Evolutionary conservation across 1,140 invertebrate species (phyloP), one percentile per base, ranked within the genome.

Genomic region (Drosophila orena): DNA sequence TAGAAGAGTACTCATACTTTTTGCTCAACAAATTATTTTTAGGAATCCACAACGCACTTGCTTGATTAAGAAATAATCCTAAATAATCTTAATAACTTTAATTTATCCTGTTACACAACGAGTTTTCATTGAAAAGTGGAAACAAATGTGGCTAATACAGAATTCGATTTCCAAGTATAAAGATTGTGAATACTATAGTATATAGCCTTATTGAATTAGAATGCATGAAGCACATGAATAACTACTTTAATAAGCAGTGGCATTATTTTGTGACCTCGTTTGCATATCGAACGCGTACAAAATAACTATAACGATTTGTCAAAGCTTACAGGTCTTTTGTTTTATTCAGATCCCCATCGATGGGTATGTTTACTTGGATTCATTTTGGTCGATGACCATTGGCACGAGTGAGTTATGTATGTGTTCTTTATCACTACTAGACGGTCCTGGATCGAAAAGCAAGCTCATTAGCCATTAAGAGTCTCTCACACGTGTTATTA

Each of bases 381-480:
- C 62, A 34, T 69, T 42, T 46, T 34, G 34, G 65, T 49, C 17
- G 14, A 37, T 10, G 20, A 20, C 40, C 38, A 53, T 22, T 58
- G 30, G 12, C 35, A n/a, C 6, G 47, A 64, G 27, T 65, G 15
- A 22, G 11, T 24, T 27, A 35, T 35, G 42, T 11, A 40, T 5
- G 15, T 46, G 37, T 46, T 30, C 24, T 46, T 66, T 54, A 57
- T 70, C 64, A 34, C 38, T 56, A 42, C 30, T 24, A 12, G 30
- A 14, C 24, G 52, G 30, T 52, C 30, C 17, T 4, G 35, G 12
- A 22, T 69, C n/a, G 17, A 65, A 70, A 40, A 49, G 50, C 64
- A 59, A 71, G 60, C 54, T 72, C 69, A 72, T 72, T 71, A 72
- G 11, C 54, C 22, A 72, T 60, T 53, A 71, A 71, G 46, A 71